Evolutionary conservation across 1,140 invertebrate genomes (phyloP).

Genomic region (Euura saliciscinereae): DNA sequence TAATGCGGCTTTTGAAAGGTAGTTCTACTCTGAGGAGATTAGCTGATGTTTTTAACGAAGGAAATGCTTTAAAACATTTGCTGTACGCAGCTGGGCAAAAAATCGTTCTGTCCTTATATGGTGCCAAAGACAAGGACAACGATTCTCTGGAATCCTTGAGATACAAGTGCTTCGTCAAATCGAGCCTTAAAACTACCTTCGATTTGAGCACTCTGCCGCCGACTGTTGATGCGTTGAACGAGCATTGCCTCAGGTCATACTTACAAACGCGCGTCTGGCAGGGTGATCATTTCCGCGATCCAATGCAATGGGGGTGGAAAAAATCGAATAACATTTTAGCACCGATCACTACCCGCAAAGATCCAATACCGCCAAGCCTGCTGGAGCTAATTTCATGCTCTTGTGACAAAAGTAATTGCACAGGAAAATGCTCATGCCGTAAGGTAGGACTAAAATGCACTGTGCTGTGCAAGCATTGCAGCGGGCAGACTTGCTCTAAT

Average conservation of each 20-base stretch:
- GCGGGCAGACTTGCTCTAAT: background rate
- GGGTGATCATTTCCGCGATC: slow-evolving; percentile 9
- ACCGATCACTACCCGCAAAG: slow-evolving; percentile 4
- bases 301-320: slow-evolving; percentile 16
- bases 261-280: slow-evolving; percentile 14
- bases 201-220: slow-evolving; percentile 14
- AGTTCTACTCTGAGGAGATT: background rate
- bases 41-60: background rate
- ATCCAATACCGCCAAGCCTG: too few species aligned
- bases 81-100: background rate
- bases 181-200: background rate
- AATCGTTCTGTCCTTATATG: background rate
- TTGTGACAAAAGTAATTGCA: too few species aligned
- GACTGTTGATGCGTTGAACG: slow-evolving; percentile 6
- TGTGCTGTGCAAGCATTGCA: background rate
- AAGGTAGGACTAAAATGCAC: slow-evolving; percentile 7
- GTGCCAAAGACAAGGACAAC: background rate
- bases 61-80: background rate
- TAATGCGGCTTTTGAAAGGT: slow-evolving; percentile 3
- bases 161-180: background rate
- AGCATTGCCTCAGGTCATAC: slow-evolving; percentile 8
- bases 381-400: background rate
- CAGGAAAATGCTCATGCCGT: background rate
- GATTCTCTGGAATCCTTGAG: background rate
- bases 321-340: slow-evolving; percentile 9